Evolutionary conservation across 2,888 invertebrate species (phyloP), one percentile per base, ranked within the genome.

Genomic region (Pachycephus smyrnensis): DNA sequence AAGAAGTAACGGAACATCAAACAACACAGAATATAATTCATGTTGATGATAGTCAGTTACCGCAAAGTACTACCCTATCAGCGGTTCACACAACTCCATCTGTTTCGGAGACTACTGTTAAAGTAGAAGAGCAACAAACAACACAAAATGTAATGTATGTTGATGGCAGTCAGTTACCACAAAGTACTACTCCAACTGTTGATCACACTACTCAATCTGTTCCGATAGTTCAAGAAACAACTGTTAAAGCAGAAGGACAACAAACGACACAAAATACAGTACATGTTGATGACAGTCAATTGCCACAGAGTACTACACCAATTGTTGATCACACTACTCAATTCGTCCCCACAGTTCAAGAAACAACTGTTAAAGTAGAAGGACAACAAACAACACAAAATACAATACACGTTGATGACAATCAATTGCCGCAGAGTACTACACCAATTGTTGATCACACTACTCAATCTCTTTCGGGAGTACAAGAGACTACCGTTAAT

Each of bases 1-100:
- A 11, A 69, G 30, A 69, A 32, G 32, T 32, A 31, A 69, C 30
- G 4, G 69, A 69, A 32, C 69, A 69, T 12, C 32, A 31, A 15
- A 73, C 75, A 23, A 75, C 76, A 15, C 35, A 55, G 69, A 71
- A 75, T 30, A 32, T 36, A 31, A 77, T 68, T 11, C 33, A 23
- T 68, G 55, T 9, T 23, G 55, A 75, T n/a, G 55, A 37, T 30
- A 68, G 33, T n/a, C 23, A n/a, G 74, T 23, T 33, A 15, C 74
- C n/a, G 35, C 74, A 33, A 12, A 68, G 68, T 23, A 68, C 68
- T 15, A 68, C 4, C n/a, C 68, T 4, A 23, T 23, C 23, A 68
- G 68, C n/a, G 3, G 33, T 3, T 33, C 33, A 33, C 3, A 33
- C 33, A 33, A 33, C 68, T 68, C 68, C 68, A 68, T 4, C 68